phyloP scores from a whole-genome alignment of 1,140 invertebrate species.

The Thaumatotibia leucotreta region DNA sequence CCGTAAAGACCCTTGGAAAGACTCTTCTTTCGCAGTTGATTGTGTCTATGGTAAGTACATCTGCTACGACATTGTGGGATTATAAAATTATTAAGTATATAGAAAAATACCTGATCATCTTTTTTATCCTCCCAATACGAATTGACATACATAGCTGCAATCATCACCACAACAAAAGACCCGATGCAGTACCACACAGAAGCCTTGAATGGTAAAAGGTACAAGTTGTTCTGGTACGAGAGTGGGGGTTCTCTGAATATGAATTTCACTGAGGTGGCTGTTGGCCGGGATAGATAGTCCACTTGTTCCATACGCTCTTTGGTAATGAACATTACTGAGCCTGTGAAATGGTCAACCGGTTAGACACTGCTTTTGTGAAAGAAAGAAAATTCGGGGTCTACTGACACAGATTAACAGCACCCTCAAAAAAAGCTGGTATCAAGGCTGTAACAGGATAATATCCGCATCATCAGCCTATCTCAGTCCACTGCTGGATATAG shows the following conservation, averaged over 20 bases:
- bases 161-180: conserved; percentile 67
- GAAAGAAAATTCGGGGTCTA: not conserved
- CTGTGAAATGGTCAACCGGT: conserved; percentile 41
- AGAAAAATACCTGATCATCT: conserved; percentile 24
- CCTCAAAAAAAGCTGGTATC: too few relatives aligned
- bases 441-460: too few relatives aligned
- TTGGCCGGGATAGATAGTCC: conserved; percentile 78
- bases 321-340: conserved; percentile 77
- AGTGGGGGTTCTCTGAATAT: conserved; percentile 80
- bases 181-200: conserved; percentile 77
- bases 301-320: conserved; percentile 74
- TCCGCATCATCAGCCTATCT: too few relatives aligned
- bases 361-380: not conserved
- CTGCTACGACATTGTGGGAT: too few relatives aligned
- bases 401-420: too few relatives aligned
- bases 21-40: too few relatives aligned
- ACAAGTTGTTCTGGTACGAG: conserved; percentile 80
- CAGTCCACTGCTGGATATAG: too few relatives aligned
- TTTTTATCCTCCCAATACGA: conserved; percentile 54
- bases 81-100: conserved; percentile 1
- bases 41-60: too few relatives aligned
- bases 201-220: conserved; percentile 77
- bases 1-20: too few relatives aligned
- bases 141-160: conserved; percentile 55
- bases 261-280: conserved; percentile 75